phyloP scores from a whole-genome alignment of 1,140 invertebrate genomes.

The Scaptomyza pallida region DNA sequence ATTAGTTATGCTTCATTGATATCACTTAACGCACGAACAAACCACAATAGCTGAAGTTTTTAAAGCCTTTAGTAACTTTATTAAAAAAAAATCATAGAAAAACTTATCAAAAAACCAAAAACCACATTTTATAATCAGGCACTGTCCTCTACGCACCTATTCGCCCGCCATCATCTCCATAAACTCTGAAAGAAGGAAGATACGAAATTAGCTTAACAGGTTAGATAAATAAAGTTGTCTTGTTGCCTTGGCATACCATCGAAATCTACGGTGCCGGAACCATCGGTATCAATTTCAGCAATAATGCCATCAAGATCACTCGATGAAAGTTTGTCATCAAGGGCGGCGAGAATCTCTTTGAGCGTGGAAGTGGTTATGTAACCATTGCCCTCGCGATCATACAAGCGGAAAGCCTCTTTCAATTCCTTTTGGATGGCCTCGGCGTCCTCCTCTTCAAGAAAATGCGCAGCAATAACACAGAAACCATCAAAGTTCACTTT shows the following conservation, averaged over 20 bases:
- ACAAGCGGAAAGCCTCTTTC: slow-evolving; percentile 95
- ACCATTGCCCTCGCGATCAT: slow-evolving; percentile 93
- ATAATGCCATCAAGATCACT: slow-evolving; percentile 95
- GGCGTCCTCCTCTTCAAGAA: slow-evolving; percentile 95
- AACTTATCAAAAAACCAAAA: slow-evolving; percentile 63
- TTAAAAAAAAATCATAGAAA: slow-evolving; percentile 80
- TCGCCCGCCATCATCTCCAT: slow-evolving; percentile 95
- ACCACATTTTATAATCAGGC: slow-evolving; percentile 5
- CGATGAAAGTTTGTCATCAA: slow-evolving; percentile 95
- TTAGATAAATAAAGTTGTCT: not conserved
- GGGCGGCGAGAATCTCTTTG: slow-evolving; percentile 94
- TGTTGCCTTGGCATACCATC: slow-evolving; percentile 87
- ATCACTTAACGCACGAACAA: slow-evolving; percentile 19
- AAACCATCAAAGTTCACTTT: slow-evolving; percentile 98
- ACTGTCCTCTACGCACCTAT: slow-evolving; percentile 27
- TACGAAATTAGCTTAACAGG: not conserved
- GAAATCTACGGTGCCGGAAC: slow-evolving; percentile 95
- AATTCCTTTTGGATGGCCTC: slow-evolving; percentile 97
- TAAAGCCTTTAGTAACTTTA: slow-evolving; percentile 79
- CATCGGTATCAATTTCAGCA: slow-evolving; percentile 96
- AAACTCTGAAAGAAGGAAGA: slow-evolving; percentile 87
- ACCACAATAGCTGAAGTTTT: slow-evolving; percentile 64
- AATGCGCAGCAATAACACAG: slow-evolving; percentile 94
- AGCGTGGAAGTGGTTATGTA: slow-evolving; percentile 96
- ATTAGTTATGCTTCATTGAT: slow-evolving; percentile 2